Evolutionary conservation across 2,888 invertebrate species (phyloP), one percentile per base, ranked within the genome.

Genomic region (Cloeon dipterum): DNA sequence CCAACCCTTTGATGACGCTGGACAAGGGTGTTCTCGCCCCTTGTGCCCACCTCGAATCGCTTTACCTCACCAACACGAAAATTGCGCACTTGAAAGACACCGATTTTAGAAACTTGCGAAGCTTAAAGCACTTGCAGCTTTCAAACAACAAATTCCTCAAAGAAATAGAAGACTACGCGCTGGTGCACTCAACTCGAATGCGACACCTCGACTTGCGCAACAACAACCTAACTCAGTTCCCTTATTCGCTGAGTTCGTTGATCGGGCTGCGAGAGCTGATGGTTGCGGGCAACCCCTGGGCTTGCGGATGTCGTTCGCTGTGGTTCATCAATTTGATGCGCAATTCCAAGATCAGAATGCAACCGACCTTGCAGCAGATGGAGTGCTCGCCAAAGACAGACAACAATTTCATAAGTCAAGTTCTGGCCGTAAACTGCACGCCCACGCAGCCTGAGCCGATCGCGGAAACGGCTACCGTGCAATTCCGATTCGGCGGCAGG

Each of bases 281-380:
- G 44, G 66, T 86, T 44, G 61, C 67, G 23, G 68, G 69, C 39
- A 88, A 88, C 53, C 74, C 73, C 20, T 83, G 81, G 74, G 70
- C 72, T 14, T 88, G 88, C 58, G 82, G 85, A 54, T 88, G 88
- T 50, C 68, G 77, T 35, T 76, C 82, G 68, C 69, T 68, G 44
- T 83, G 83, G 83, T 70, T 82, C 45, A 54, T 62, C 2, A 52
- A 61, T 11, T 74, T 72, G 73, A 57, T 61, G 35, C 58, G 57
- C 42, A 33, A 34, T 1, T 17, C 10, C 26, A 32, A 32, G 8
- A 25, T 38, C 5, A 20, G 34, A 10, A 38, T 33, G 25, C 25
- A 19, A 20, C 38, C 38, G 25, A 19, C 21, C n/a, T 25, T 25
- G 23, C 19, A 23, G 23, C 26, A 38, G 18, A 8, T 25, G 11